phyloP scores from a whole-genome alignment of 2,797 vertebrate species.

The Cryptoblepharus egeriae region DNA sequence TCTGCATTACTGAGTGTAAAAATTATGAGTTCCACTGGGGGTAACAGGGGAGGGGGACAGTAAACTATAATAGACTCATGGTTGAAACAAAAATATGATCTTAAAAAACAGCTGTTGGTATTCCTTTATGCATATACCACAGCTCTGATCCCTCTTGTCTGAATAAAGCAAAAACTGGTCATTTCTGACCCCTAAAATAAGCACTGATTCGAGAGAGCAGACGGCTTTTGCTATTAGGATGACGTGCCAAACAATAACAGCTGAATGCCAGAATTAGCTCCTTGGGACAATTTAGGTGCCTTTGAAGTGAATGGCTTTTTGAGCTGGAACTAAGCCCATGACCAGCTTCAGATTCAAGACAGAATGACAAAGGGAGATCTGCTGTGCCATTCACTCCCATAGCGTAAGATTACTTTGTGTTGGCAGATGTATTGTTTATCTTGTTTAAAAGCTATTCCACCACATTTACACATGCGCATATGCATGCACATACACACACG shows the following conservation, averaged over 20 bases:
- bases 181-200: conserved; percentile 57
- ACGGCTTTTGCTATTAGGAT: conserved; percentile 75
- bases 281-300: conserved; percentile 79
- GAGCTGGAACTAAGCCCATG: conserved; percentile 80
- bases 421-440: conserved; percentile 76
- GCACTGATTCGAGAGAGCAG: conserved; percentile 68
- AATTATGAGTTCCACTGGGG: neutral
- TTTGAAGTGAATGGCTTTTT: conserved; percentile 79
- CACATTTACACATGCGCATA: conserved; percentile 65
- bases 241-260: conserved; percentile 79
- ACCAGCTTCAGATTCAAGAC: conserved; percentile 78
- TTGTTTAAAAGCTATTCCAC: conserved; percentile 74
- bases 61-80: conserved; percentile 14
- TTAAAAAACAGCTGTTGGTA: conserved; percentile 39
- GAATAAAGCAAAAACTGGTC: conserved; percentile 50
- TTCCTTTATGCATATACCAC: neutral
- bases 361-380: conserved; percentile 79
- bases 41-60: neutral
- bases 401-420: conserved; percentile 71
- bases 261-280: conserved; percentile 79
- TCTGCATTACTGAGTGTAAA: conserved; percentile 11
- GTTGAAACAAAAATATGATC: neutral
- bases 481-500: conserved; percentile 53
- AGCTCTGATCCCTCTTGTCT: conserved; percentile 16
- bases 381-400: conserved; percentile 71